Evolutionary conservation across 2,113 vertebrate species (phyloP).

Genomic region (Dunckerocampus dactyliophorus): DNA sequence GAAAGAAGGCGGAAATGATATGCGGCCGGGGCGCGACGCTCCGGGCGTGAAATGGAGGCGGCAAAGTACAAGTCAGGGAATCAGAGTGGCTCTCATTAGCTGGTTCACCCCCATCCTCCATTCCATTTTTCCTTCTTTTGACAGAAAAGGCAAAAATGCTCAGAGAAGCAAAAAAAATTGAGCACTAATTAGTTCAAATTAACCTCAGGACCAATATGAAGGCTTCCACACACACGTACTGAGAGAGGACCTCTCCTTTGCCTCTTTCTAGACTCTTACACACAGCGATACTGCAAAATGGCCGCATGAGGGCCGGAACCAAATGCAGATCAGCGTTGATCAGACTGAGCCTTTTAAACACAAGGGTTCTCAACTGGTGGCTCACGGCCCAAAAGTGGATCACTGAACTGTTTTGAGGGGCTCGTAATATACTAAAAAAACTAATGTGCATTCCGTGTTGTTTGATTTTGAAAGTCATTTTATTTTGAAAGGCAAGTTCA

Average conservation of each 20-base stretch:
- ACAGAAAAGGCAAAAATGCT: slow-evolving; percentile 56
- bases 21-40: slow-evolving; percentile 35
- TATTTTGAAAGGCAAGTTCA: too few relatives aligned
- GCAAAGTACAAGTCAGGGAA: slow-evolving; percentile 53
- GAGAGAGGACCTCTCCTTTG: slow-evolving; percentile 27
- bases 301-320: too few relatives aligned
- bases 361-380: too few relatives aligned
- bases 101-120: slow-evolving; percentile 30
- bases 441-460: too few relatives aligned
- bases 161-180: slow-evolving; percentile 49
- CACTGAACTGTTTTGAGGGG: too few relatives aligned
- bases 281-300: too few relatives aligned
- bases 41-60: slow-evolving; percentile 49
- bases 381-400: too few relatives aligned
- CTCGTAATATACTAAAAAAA: too few relatives aligned
- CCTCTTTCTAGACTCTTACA: slow-evolving; percentile 15
- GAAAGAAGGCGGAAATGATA: slow-evolving; percentile 42
- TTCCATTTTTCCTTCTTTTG: slow-evolving; percentile 41
- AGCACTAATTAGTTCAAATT: slow-evolving; percentile 67
- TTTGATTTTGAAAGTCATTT: too few relatives aligned
- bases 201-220: slow-evolving; percentile 61
- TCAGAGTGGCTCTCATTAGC: slow-evolving; percentile 57
- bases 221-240: slow-evolving; percentile 16
- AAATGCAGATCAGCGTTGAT: too few relatives aligned
- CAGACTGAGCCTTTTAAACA: too few relatives aligned